phyloP scores from a whole-genome alignment of 1,140 invertebrate genomes.

The Metaphire vulgaris region DNA sequence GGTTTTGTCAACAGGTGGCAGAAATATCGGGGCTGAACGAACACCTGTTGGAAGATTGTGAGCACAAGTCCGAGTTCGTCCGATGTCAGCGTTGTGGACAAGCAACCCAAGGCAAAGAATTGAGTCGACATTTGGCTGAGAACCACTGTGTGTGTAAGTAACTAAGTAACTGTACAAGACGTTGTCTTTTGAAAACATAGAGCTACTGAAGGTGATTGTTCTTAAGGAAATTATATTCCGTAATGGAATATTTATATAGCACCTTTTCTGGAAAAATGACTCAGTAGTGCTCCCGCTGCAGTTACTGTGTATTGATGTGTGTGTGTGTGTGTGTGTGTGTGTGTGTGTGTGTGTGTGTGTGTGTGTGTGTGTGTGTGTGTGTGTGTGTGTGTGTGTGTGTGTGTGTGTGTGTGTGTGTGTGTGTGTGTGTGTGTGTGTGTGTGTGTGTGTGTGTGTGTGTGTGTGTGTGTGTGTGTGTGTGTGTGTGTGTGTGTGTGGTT shows the following conservation, averaged over 20 bases:
- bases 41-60: slow-evolving; percentile 71
- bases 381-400: too few species aligned
- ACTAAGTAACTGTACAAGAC: not conserved
- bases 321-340: too few species aligned
- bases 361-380: too few species aligned
- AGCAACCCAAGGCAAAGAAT: slow-evolving; percentile 59
- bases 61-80: slow-evolving; percentile 60
- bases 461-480: too few species aligned
- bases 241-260: slow-evolving; percentile 9
- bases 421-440: too few species aligned
- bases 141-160: slow-evolving; percentile 58
- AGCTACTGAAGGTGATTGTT: too few species aligned
- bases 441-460: too few species aligned
- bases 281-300: not conserved
- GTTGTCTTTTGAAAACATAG: not conserved
- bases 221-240: too few species aligned
- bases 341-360: too few species aligned
- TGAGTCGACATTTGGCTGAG: slow-evolving; percentile 59
- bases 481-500: too few species aligned
- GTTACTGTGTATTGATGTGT: too few species aligned
- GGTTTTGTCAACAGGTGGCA: slow-evolving; percentile 53
- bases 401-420: too few species aligned
- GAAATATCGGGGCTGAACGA: slow-evolving; percentile 73
- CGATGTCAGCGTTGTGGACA: slow-evolving; percentile 64
- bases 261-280: not conserved